Percentiles rank a stretch among this genome's conserved stretches.
These are phyloP conservation scores for Mus caroli DNA, from an alignment of 2,797 vertebrate genomes.

Conservation along the genomic window DNA sequence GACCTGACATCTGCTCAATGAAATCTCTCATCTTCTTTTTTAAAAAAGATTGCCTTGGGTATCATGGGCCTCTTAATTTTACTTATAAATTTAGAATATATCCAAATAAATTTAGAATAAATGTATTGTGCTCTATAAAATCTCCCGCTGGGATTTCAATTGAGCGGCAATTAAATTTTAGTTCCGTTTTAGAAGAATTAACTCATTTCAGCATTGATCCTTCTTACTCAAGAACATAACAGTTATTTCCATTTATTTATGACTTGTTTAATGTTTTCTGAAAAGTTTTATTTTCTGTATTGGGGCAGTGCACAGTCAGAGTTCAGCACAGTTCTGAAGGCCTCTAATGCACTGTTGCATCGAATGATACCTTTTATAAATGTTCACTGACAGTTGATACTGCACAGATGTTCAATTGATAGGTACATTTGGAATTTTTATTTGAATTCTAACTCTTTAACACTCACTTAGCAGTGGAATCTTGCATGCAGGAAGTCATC, in stretches of 20 bases:
- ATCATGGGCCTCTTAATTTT: conserved; percentile 33
- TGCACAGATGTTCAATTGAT: background rate
- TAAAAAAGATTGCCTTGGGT: conserved; percentile 45
- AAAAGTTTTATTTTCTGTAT: conserved; percentile 20
- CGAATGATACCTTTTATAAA: background rate
- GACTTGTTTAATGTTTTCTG: conserved; percentile 12
- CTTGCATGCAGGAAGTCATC: background rate
- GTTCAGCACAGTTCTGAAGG: background rate
- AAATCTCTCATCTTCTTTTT: conserved; percentile 36
- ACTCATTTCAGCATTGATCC: background rate
- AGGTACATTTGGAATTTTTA: background rate
- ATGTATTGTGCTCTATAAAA: conserved; percentile 48
- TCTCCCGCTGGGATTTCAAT: conserved; percentile 56
- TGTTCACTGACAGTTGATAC: background rate
- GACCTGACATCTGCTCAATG: conserved; percentile 11
- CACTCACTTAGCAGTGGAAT: background rate
- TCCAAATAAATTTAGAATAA: conserved; percentile 64
- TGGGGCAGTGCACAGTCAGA: background rate
- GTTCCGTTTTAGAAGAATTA: conserved; percentile 32
- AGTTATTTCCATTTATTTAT: conserved; percentile 61
- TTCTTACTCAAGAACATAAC: background rate
- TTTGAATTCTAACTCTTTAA: background rate
- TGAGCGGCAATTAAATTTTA: conserved; percentile 65
- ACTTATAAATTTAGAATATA: conserved; percentile 64
- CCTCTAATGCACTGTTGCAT: background rate